Evolutionary conservation across 2,888 invertebrate genomes (phyloP).

Genomic region (Aelia acuminata): DNA sequence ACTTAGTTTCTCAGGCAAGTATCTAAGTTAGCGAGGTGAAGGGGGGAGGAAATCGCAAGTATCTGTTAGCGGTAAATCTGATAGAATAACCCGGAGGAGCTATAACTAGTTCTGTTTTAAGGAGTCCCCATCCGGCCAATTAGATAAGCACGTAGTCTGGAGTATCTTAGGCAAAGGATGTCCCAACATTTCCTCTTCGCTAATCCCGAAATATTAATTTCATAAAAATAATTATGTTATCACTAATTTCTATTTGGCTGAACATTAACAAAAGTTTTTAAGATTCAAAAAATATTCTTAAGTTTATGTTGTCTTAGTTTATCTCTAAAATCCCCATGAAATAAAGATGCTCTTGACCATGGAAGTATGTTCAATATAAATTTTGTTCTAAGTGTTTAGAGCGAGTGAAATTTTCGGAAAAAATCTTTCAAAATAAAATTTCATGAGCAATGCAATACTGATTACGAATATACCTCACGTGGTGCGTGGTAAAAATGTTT

Average conservation of each 20-base stretch:
- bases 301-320: no score
- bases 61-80: conserved; percentile 37
- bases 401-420: no score
- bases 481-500: no score
- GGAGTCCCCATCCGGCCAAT: neutral
- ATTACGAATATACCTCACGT: no score
- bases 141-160: neutral
- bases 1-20: conserved; percentile 31
- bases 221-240: neutral
- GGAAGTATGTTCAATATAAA: no score
- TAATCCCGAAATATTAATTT: neutral
- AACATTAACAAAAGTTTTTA: no score
- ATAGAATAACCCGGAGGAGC: neutral
- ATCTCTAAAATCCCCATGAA: no score
- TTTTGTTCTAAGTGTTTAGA: no score
- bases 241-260: neutral
- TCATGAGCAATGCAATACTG: no score
- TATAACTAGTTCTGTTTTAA: conserved; percentile 22
- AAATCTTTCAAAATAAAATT: no score
- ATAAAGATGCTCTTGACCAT: no score
- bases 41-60: conserved; percentile 29
- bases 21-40: conserved; percentile 34
- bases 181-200: neutral
- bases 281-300: no score
- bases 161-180: neutral